Base-by-base conservation (phyloP, 2,888 invertebrate genomes). In the Netelia virgata region DNA sequence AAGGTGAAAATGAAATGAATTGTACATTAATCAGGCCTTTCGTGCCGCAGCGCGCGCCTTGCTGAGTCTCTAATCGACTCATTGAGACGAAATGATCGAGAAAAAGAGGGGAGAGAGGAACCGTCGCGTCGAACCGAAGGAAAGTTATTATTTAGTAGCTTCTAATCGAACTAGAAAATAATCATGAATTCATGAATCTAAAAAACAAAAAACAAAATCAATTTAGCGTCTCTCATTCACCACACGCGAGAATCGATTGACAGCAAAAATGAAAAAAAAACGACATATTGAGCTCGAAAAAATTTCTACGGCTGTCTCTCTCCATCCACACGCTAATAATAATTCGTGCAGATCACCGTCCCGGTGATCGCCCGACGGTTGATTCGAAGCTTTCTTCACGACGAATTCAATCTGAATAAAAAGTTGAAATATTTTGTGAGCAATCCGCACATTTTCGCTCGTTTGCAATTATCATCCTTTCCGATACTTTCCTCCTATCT, bases 391-490 rank as follows among this genome's bases (percentile, higher is more conserved):
- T 84, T 70, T 75, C 76, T 84, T 85, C 69, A 84, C 84, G 88
- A 89, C 87, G 88, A 89, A 90, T 89, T 90, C 90, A 90, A 87
- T 88, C 87, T 91, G 86, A 92, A 92, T 92, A 91, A 92, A 90
- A 90, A 90, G 87, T 90, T 92, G 87, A 90, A 88, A 92, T 92
- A 92, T 92, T 92, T 92, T 92, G 91, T 91, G 91, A 92, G 89
- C 89, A 92, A 90, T 88, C 84, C 74, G 85, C 79, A 83, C 23
- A 83, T 23, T 47, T 14, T 47, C 14, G 57, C 1, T 69, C 50
- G 68, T 77, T 20, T 55, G 0, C 36, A 14, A 11, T 64, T 36
- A 20, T 1, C 8, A 16, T 6, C 66, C n/a, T 36, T 72, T 53
- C 10, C 28, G 23, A 16, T 73, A 36, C 41, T 64, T 11, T 23